A percentile compares a stretch with the other conserved stretches of the same genome.
Conservation (phyloP, 1,140 invertebrate species). For the Cepaea nemoralis region DNA sequence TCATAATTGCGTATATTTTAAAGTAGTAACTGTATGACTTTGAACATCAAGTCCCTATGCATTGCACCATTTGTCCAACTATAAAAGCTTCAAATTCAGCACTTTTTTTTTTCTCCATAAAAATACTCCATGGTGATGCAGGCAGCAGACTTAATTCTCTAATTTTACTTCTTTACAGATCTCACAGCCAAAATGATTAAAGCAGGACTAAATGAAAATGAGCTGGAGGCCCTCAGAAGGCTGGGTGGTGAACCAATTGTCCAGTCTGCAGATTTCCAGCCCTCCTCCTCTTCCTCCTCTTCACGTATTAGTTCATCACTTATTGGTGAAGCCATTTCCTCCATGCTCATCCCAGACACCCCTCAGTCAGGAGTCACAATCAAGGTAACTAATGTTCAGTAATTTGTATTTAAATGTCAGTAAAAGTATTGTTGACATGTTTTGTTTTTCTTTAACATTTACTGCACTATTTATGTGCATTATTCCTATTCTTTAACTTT, state of each 20-base stretch:
- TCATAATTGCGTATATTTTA: no score
- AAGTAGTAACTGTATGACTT: no score
- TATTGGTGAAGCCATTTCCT: constrained; percentile 44
- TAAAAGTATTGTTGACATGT: neutral
- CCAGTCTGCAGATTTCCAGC: constrained; percentile 12
- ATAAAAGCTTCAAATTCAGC: no score
- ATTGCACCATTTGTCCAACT: no score
- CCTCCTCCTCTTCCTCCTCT: constrained; percentile 24
- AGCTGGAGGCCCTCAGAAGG: constrained; percentile 42
- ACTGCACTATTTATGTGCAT: no score
- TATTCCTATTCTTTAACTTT: no score
- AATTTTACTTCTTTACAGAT: neutral
- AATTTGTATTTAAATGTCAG: neutral
- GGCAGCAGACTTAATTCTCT: no score
- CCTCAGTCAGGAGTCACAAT: constrained; percentile 51
- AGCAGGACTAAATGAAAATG: constrained; percentile 47
- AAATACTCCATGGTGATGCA: no score
- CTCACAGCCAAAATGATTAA: constrained; percentile 46
- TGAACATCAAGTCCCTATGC: no score
- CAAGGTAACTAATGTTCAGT: constrained; percentile 51
- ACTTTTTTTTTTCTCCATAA: no score
- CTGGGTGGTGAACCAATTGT: constrained; percentile 16
- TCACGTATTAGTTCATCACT: constrained; percentile 3
- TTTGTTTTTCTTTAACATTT: neutral
- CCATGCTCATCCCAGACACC: constrained; percentile 44